phyloP scores from a whole-genome alignment of 64 coral and sea anemone species.

The Pocillopora damicornis region DNA sequence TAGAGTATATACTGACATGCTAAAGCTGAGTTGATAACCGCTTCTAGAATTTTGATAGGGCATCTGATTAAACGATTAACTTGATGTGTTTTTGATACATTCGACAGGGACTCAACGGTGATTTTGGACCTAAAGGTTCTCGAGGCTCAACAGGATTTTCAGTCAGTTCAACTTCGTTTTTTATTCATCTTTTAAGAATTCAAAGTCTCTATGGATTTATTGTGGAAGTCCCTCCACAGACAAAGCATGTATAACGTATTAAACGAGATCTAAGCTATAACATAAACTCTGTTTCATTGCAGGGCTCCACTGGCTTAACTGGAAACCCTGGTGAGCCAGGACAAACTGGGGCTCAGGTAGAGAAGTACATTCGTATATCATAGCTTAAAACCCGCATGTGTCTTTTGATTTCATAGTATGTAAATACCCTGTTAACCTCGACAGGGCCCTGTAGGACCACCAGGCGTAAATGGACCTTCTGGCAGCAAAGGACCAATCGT shows the following conservation, averaged over 20 bases:
- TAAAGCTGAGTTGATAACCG: background rate
- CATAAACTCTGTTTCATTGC: background rate
- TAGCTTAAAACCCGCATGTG: no score
- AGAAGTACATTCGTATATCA: background rate
- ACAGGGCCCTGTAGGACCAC: background rate
- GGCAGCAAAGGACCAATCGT: constrained; percentile 32
- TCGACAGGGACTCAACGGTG: constrained; percentile 20
- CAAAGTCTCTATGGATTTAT: no score
- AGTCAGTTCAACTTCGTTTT: background rate
- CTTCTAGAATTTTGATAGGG: background rate
- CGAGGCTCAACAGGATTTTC: constrained; percentile 24
- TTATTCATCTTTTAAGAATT: background rate
- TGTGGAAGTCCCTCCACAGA: no score
- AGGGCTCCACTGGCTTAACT: background rate
- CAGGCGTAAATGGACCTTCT: constrained; percentile 4
- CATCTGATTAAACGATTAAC: background rate
- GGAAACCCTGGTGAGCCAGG: constrained; percentile 8
- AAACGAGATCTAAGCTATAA: background rate
- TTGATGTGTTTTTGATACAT: background rate
- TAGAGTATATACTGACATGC: background rate
- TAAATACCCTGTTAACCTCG: background rate
- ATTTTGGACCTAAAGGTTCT: constrained; percentile 14
- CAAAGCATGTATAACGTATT: no score
- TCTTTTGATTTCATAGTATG: background rate
- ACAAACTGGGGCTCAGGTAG: constrained; percentile 17